A percentile compares a stretch with the other conserved stretches of the same genome.
phyloP scores from a whole-genome alignment of 2,113 vertebrate species.

The Limanda limanda region DNA sequence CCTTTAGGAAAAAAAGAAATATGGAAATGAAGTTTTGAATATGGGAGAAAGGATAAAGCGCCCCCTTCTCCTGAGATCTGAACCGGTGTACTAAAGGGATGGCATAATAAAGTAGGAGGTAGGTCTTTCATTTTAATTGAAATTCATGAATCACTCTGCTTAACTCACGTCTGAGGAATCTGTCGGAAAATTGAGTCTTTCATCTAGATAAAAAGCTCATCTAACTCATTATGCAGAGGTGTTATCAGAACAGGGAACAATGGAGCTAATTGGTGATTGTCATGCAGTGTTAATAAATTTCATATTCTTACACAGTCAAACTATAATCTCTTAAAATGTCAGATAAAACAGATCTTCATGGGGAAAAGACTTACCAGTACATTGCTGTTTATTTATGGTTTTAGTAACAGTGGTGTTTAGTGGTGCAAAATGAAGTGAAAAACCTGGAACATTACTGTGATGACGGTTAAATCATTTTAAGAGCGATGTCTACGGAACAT shows the following conservation, averaged over 20 bases:
- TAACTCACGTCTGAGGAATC: slow-evolving; percentile 81
- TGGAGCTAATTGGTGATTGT: slow-evolving; percentile 82
- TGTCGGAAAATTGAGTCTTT: slow-evolving; percentile 84
- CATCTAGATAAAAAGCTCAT: slow-evolving; percentile 83
- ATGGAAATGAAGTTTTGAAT: slow-evolving; percentile 82
- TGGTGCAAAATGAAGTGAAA: slow-evolving; percentile 12
- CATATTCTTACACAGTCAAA: slow-evolving; percentile 66
- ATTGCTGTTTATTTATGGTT: slow-evolving; percentile 40
- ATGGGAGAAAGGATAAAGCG: slow-evolving; percentile 69
- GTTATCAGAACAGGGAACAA: slow-evolving; percentile 83
- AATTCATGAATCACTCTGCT: slow-evolving; percentile 82
- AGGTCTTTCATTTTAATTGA: slow-evolving; percentile 85
- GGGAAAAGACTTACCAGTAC: not conserved
- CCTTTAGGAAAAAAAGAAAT: slow-evolving; percentile 65
- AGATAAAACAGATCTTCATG: slow-evolving; percentile 41
- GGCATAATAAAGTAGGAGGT: slow-evolving; percentile 80
- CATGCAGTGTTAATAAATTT: slow-evolving; percentile 75
- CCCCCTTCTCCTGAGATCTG: slow-evolving; percentile 75
- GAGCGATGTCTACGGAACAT: slow-evolving; percentile 32
- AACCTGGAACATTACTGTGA: slow-evolving; percentile 3
- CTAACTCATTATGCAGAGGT: slow-evolving; percentile 83
- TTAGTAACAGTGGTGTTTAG: slow-evolving; percentile 19
- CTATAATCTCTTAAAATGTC: slow-evolving; percentile 59
- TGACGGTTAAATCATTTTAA: slow-evolving; percentile 45
- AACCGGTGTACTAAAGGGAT: slow-evolving; percentile 75